Evolutionary conservation across 2,888 invertebrate genomes (phyloP).

Genomic region (Chloroclysta siterata): DNA sequence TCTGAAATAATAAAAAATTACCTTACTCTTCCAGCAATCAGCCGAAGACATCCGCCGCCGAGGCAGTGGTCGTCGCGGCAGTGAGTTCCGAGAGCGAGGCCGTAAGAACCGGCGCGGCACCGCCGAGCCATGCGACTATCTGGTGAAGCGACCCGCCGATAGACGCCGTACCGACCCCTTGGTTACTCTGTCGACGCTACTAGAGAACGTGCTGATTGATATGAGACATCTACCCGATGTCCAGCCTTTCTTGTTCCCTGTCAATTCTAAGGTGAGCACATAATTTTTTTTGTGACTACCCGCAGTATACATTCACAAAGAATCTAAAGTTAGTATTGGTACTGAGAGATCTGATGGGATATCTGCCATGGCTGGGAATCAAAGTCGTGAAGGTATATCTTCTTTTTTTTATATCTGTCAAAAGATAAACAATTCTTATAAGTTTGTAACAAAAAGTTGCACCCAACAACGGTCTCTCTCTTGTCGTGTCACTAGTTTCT

Average conservation of each 20-base stretch:
- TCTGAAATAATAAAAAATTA: too few species aligned
- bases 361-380: too few species aligned
- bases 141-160: constrained; percentile 94
- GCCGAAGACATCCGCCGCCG: constrained; percentile 94
- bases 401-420: too few species aligned
- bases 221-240: constrained; percentile 96
- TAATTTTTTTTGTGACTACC: too few species aligned
- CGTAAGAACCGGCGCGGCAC: constrained; percentile 67
- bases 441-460: too few species aligned
- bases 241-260: constrained; percentile 94
- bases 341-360: too few species aligned
- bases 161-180: constrained; percentile 97
- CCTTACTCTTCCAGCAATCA: constrained; percentile 81
- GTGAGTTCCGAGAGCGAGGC: constrained; percentile 75
- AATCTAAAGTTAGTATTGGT: too few species aligned
- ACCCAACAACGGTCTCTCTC: too few species aligned
- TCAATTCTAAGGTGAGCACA: constrained; percentile 91
- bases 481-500: too few species aligned
- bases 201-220: constrained; percentile 96
- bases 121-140: constrained; percentile 89
- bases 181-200: constrained; percentile 95
- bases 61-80: constrained; percentile 89
- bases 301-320: too few species aligned
- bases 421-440: too few species aligned
- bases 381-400: too few species aligned